Percentiles rank a stretch among this genome's conserved stretches.
Conservation (phyloP, 2,888 invertebrate genomes). For the Eupithecia tripunctaria region DNA sequence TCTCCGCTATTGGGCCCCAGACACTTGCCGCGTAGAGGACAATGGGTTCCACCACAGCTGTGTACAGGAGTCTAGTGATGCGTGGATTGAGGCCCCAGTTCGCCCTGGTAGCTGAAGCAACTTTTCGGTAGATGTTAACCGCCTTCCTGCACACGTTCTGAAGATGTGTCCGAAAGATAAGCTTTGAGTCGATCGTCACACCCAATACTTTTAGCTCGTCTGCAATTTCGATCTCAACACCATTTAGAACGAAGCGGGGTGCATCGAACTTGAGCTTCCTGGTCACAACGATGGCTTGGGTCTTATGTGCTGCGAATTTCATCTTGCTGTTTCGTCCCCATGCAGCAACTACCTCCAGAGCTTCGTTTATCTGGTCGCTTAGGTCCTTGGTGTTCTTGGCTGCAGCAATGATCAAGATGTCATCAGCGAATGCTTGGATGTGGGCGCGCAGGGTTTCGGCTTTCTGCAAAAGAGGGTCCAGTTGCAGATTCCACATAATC, state of each 20-base stretch:
- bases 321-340: not conserved
- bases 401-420: not conserved
- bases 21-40: not conserved
- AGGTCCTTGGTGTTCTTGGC: not conserved
- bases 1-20: not conserved
- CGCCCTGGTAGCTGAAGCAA: not conserved
- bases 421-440: not conserved
- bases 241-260: not conserved
- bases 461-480: not conserved
- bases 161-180: not conserved
- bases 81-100: not conserved
- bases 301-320: not conserved
- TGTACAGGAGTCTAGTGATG: not conserved
- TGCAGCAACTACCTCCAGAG: not conserved
- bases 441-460: not conserved
- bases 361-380: not conserved
- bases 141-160: not conserved
- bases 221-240: not conserved
- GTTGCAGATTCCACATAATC: not conserved
- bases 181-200: not conserved
- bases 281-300: not conserved
- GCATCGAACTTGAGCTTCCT: not conserved
- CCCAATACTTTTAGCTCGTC: not conserved
- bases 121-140: not conserved
- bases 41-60: not conserved